Base-by-base conservation (phyloP, 2,113 vertebrate genomes). In the Mustela nigripes region DNA sequence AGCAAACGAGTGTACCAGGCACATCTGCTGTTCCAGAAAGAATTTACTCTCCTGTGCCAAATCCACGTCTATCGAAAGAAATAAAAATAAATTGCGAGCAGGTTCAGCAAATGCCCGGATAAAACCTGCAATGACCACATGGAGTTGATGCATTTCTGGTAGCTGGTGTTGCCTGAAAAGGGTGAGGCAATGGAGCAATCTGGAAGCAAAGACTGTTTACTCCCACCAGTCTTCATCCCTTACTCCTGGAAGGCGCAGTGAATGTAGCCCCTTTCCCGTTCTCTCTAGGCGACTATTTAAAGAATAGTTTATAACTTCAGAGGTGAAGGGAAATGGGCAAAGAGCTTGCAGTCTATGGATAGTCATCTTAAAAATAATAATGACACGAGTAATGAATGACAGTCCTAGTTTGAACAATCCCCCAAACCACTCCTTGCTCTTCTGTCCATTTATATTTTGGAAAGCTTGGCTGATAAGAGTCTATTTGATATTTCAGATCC, bases 1-100 rank as follows among this genome's bases (percentile, higher is more conserved):
- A 95, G 93, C 50, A 95, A 92, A 95, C 60, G 83, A 97, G 97
- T 97, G 98, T 95, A 97, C 81, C 94, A 96, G 98, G 85, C 96
- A 97, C 96, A 97, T 98, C 97, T 98, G 97, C 96, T 97, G 89
- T 87, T 97, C 74, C 96, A 94, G 90, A 97, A 98, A 97, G 97
- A 98, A 98, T 96, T 87, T 74, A 69, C 36, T 50, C 26, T 95
- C 92, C n/a, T 50, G 60, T 97, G 91, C 76, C 97, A 95, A 96
- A 94, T 97, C 74, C 67, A 56, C 15, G 67, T 94, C 94, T 98
- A 53, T 60, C 50, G 76, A 56, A 79, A 76, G 82, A 83, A 89
- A 97, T 95, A 98, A 97, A 98, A 98, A 97, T 98, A 97, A 97
- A 97, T 95, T 48, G 76, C 6, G 39, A 97, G 97, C 90, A 93